These are phyloP conservation scores for Phycodurus eques DNA, from an alignment of 2,113 vertebrate species.

Conservation along the genomic window DNA sequence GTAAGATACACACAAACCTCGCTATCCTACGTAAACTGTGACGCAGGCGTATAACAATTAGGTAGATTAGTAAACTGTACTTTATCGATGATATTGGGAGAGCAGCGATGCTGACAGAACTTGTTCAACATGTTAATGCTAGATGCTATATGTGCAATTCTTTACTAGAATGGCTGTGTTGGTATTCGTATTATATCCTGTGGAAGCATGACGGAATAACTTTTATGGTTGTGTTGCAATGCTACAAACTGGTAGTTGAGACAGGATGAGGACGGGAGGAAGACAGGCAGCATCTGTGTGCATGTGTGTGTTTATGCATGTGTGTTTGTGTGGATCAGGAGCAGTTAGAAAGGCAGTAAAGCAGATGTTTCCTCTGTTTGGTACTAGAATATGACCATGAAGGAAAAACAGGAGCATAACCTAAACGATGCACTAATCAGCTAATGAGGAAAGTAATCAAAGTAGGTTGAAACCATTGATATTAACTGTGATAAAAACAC, in stretches of 20 bases:
- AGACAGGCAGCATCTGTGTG: slow-evolving; percentile 33
- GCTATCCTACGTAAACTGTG: neutral
- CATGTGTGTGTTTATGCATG: slow-evolving; percentile 11
- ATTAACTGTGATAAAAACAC: neutral
- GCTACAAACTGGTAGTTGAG: slow-evolving; percentile 42
- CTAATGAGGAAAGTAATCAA: neutral
- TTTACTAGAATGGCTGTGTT: too few species aligned
- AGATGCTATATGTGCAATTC: too few species aligned
- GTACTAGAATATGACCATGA: slow-evolving; percentile 49
- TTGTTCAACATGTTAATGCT: neutral
- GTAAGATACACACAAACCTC: neutral
- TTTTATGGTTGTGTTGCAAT: slow-evolving; percentile 1
- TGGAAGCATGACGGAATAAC: neutral
- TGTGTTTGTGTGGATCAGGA: slow-evolving; percentile 61
- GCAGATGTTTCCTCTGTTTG: slow-evolving; percentile 75
- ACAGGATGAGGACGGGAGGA: slow-evolving; percentile 55
- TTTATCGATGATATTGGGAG: neutral
- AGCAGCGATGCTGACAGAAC: neutral
- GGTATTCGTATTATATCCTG: neutral
- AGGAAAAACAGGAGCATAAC: slow-evolving; percentile 37
- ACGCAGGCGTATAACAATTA: neutral
- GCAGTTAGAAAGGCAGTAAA: slow-evolving; percentile 62
- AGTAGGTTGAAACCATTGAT: neutral
- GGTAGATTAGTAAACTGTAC: neutral
- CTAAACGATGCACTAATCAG: slow-evolving; percentile 15